phyloP scores from a whole-genome alignment of 2,797 vertebrate genomes.

The Urophycis tenuis region DNA sequence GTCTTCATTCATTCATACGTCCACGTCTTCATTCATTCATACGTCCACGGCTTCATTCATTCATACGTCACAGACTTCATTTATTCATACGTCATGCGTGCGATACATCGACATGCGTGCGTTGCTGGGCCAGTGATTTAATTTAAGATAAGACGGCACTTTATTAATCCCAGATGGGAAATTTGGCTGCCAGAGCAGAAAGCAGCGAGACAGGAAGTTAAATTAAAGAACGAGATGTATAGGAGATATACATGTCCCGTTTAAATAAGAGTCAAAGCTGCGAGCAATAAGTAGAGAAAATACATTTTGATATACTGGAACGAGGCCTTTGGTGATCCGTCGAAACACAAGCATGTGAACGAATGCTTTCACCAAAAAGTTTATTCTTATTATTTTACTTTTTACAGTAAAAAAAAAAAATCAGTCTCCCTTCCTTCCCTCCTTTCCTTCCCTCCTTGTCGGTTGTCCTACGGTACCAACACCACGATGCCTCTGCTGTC shows the following conservation, averaged over 20 bases:
- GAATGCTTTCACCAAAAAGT: too few species aligned
- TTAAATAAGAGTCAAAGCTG: not conserved
- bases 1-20: not conserved
- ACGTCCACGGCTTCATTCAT: not conserved
- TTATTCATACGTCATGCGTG: too few species aligned
- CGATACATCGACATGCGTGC: not conserved
- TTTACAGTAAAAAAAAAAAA: too few species aligned
- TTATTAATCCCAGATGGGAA: not conserved
- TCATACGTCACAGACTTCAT: not conserved
- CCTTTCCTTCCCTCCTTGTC: not conserved
- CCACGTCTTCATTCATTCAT: not conserved
- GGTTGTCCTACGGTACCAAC: not conserved
- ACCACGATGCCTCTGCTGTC: conserved; percentile 14
- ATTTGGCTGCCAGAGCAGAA: not conserved
- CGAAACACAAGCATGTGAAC: too few species aligned
- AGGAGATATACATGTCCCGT: too few species aligned
- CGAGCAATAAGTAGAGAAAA: too few species aligned
- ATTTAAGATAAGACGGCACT: not conserved
- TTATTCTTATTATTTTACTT: too few species aligned
- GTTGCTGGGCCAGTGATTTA: not conserved
- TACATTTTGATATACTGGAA: too few species aligned
- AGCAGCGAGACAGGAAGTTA: not conserved
- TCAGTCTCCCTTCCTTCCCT: not conserved
- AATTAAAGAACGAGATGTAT: not conserved
- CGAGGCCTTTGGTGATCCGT: too few species aligned